Base-by-base conservation (phyloP, 64 coral and sea anemone species). In the Platygyra sinensis region DNA sequence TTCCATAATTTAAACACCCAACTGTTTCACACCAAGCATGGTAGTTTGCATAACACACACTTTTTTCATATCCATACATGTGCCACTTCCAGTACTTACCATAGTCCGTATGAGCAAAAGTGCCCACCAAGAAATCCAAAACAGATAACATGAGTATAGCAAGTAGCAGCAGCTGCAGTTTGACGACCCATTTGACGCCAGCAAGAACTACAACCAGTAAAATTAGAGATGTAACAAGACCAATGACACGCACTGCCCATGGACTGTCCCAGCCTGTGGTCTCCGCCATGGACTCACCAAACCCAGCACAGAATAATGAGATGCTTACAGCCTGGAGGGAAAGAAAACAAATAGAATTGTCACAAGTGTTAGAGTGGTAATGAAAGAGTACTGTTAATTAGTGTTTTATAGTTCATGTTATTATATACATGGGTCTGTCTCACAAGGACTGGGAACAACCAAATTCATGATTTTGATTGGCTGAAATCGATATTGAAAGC, bases 131-230 rank as follows among this genome's bases (percentile, higher is more conserved):
- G 73, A 99, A 99, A 80, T 99, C 97, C 52, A 99, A 79, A 6
- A 96, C 97, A 22, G 97, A 99, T 2, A 99, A 88, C 82, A 91
- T 87, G 11, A 99, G 83, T 24, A 99, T 95, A 29, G 91, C 97
- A 12, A 99, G 79, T 18, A 99, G 93, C 13, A 99, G 65, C 19
- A 99, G 79, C 57, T 99, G 97, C 18, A 99, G 72, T 74, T 99
- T 99, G 27, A 99, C 97, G 10, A 99, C 97, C 97, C 97, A 99
- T 65, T 99, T 99, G 60, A 99, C 97, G 0, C 97, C 97, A 60
- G 97, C 97, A n/a, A 99, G 90, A 30, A 99, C 94, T 22, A 99
- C 94, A 7, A 93, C 29, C 42, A 99, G 61, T 27, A 99, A 77
- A 11, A 90, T 85, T 30, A 90, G 29, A 29, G 97, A 91, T n/a